These are phyloP conservation scores for Gymnothorax reevesii DNA, from an alignment of 2,797 vertebrate genomes.

Conservation along the genomic window DNA sequence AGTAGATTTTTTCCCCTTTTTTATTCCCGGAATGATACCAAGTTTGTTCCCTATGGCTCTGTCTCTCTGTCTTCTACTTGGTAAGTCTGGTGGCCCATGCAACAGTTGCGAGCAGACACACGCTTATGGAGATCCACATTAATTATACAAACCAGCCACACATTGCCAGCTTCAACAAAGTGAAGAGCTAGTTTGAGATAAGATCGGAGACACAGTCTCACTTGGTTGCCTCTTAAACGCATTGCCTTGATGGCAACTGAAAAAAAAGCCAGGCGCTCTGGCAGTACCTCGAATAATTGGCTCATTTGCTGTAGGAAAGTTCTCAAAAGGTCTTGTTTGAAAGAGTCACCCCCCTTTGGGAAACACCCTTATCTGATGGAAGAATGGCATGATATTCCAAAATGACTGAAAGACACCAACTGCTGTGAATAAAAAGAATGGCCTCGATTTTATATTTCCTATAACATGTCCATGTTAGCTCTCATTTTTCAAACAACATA, in stretches of 20 bases:
- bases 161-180: background rate
- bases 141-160: background rate
- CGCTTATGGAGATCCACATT: background rate
- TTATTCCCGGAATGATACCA: background rate
- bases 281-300: background rate
- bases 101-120: background rate
- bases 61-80: background rate
- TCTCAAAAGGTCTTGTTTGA: slow-evolving; percentile 2
- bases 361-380: slow-evolving; percentile 6
- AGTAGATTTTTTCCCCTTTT: no score
- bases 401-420: background rate
- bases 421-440: background rate
- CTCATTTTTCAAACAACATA: background rate
- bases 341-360: background rate
- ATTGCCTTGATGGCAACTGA: background rate
- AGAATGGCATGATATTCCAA: background rate
- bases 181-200: background rate
- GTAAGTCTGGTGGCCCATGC: background rate
- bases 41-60: background rate
- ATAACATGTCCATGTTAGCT: background rate
- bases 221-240: background rate
- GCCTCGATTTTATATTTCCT: background rate
- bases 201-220: background rate
- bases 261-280: background rate
- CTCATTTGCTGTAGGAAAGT: background rate